Evolutionary conservation across 2,888 invertebrate species (phyloP).

Genomic region (Drosophila mercatorum): DNA sequence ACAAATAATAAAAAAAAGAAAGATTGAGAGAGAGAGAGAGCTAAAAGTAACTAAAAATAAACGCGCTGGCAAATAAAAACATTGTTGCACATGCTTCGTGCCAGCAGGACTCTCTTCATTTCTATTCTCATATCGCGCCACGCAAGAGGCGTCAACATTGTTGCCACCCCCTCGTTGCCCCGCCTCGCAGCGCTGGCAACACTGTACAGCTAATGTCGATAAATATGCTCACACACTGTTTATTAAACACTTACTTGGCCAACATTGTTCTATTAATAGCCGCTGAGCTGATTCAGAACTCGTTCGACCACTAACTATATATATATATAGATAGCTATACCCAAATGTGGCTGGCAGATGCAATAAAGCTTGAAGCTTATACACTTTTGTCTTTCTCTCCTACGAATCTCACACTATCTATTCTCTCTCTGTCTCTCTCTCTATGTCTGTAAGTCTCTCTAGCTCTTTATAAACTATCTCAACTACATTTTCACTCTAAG

Average conservation of each 20-base stretch:
- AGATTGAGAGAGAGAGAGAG: background rate
- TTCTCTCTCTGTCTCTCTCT: background rate
- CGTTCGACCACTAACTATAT: background rate
- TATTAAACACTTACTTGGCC: background rate
- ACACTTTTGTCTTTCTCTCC: background rate
- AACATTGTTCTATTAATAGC: background rate
- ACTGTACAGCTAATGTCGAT: constrained; percentile 30
- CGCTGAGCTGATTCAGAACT: background rate
- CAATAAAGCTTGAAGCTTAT: background rate
- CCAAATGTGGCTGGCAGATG: too few species aligned
- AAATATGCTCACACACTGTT: background rate
- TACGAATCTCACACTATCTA: too few species aligned
- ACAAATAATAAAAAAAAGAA: constrained; percentile 29
- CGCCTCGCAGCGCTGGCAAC: constrained; percentile 35
- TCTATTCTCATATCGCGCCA: constrained; percentile 45
- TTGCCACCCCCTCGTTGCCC: constrained; percentile 21
- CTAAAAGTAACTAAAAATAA: constrained; percentile 74
- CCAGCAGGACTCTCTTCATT: constrained; percentile 32
- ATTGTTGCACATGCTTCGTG: constrained; percentile 71
- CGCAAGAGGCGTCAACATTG: constrained; percentile 39
- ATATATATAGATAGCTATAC: too few species aligned
- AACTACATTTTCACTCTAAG: too few species aligned
- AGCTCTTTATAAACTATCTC: too few species aligned
- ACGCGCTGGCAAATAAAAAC: constrained; percentile 68
- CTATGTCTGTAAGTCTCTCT: too few species aligned